Evolutionary conservation across 1,140 invertebrate genomes (phyloP).

Genomic region (Nephila pilipes): DNA sequence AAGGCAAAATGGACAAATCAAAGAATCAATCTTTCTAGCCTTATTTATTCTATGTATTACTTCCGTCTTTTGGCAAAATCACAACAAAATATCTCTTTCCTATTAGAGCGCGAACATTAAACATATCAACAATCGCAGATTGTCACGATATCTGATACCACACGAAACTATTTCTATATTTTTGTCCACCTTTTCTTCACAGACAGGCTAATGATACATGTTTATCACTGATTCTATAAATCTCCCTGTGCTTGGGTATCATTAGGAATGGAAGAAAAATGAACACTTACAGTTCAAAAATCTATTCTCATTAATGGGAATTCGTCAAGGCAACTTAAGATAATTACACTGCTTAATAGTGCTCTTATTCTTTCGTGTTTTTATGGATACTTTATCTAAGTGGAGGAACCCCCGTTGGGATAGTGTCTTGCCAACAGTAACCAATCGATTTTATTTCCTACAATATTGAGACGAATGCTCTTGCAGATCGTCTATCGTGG

Average conservation of each 20-base stretch:
- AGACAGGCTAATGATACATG: not conserved
- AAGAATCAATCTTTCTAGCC: no score
- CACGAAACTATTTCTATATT: not conserved
- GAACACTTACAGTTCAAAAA: conserved; percentile 46
- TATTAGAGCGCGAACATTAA: not conserved
- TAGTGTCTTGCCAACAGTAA: conserved; percentile 63
- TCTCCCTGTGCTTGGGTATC: not conserved
- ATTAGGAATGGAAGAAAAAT: conserved; percentile 43
- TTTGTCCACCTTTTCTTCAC: not conserved
- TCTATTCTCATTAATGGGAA: conserved; percentile 65
- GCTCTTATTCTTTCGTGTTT: conserved; percentile 40
- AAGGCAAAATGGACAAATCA: no score
- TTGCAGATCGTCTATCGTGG: conserved; percentile 20
- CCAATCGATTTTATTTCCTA: conserved; percentile 67
- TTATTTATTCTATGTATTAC: not conserved
- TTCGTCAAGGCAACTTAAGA: conserved; percentile 50
- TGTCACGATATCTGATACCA: conserved; percentile 5
- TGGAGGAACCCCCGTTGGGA: conserved; percentile 16
- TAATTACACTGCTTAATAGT: conserved; percentile 68
- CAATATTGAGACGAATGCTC: conserved; percentile 66
- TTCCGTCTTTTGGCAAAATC: not conserved
- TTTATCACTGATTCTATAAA: conserved; percentile 17
- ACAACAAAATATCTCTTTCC: not conserved
- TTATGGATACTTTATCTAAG: conserved; percentile 64
- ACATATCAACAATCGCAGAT: not conserved